Evolutionary conservation across 1,140 invertebrate genomes (phyloP).

Genomic region (Drosophila persimilis): DNA sequence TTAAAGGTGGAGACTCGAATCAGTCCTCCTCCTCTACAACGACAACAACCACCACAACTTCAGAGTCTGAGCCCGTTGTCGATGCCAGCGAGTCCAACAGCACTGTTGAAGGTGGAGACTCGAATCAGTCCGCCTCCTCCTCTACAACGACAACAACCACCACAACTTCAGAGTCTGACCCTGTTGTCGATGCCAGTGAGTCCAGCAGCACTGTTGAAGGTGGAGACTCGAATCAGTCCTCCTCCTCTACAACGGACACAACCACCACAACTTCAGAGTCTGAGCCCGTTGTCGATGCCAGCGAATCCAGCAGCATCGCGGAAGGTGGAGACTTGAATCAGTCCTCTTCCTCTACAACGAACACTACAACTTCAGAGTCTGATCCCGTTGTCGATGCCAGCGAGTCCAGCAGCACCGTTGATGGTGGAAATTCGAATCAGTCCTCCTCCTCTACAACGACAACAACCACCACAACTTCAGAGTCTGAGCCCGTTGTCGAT

Average conservation of each 20-base stretch:
- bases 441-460: too few species aligned
- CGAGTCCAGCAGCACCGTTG: too few species aligned
- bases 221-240: not conserved
- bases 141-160: slow-evolving; percentile 23
- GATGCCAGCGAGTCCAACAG: not conserved
- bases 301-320: not conserved
- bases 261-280: not conserved
- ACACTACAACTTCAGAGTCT: slow-evolving; percentile 1
- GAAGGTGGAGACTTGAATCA: not conserved
- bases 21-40: slow-evolving; percentile 4
- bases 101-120: not conserved
- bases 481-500: too few species aligned
- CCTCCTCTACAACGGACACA: slow-evolving; percentile 1
- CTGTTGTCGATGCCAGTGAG: not conserved
- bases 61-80: slow-evolving; percentile 1
- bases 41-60: not conserved
- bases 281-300: not conserved
- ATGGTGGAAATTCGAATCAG: too few species aligned
- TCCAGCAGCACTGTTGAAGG: not conserved
- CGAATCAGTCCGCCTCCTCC: not conserved
- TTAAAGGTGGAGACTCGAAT: not conserved
- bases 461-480: not conserved
- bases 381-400: too few species aligned
- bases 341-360: slow-evolving; percentile 1
- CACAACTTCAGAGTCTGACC: slow-evolving; percentile 9